Evolutionary conservation across 2,888 invertebrate genomes (phyloP).

Genomic region (Diachrysia chrysitis): DNA sequence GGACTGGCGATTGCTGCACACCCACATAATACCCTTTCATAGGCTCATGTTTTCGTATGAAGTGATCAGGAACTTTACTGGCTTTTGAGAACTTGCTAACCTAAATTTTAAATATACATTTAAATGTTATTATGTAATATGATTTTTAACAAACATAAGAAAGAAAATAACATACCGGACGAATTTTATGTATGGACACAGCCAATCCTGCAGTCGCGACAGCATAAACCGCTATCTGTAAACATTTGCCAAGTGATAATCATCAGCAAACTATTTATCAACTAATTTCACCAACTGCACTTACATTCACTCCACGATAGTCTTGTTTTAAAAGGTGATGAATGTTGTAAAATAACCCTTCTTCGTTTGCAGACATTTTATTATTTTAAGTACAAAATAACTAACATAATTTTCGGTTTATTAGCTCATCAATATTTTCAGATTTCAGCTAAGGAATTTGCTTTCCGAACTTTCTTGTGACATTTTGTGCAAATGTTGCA

Average conservation of each 20-base stretch:
- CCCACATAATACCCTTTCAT: conserved; percentile 86
- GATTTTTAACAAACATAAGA: conserved; percentile 51
- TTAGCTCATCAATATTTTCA: conserved; percentile 81
- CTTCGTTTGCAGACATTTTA: conserved; percentile 78
- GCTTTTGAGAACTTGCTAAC: conserved; percentile 90
- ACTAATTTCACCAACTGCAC: conserved; percentile 55
- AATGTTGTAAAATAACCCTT: conserved; percentile 74
- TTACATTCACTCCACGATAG: conserved; percentile 85
- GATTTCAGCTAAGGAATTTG: conserved; percentile 65
- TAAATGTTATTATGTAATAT: conserved; percentile 78
- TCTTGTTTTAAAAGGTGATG: conserved; percentile 80
- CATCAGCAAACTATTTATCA: conserved; percentile 29
- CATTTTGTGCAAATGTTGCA: conserved; percentile 21
- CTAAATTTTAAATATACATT: conserved; percentile 72
- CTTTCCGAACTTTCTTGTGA: conserved; percentile 59
- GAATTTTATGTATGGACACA: conserved; percentile 88
- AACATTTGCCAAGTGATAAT: conserved; percentile 62
- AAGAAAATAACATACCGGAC: conserved; percentile 85
- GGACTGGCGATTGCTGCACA: conserved; percentile 86
- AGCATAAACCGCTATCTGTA: conserved; percentile 90
- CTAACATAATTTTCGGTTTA: conserved; percentile 72
- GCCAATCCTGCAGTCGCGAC: conserved; percentile 88
- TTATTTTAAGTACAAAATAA: conserved; percentile 55
- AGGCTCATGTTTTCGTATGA: conserved; percentile 85
- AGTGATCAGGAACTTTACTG: conserved; percentile 88